Percentiles rank a stretch among this genome's conserved stretches.
These are phyloP conservation scores for Protaetia brevitarsis DNA, from an alignment of 1,140 invertebrate species.

Conservation along the genomic window DNA sequence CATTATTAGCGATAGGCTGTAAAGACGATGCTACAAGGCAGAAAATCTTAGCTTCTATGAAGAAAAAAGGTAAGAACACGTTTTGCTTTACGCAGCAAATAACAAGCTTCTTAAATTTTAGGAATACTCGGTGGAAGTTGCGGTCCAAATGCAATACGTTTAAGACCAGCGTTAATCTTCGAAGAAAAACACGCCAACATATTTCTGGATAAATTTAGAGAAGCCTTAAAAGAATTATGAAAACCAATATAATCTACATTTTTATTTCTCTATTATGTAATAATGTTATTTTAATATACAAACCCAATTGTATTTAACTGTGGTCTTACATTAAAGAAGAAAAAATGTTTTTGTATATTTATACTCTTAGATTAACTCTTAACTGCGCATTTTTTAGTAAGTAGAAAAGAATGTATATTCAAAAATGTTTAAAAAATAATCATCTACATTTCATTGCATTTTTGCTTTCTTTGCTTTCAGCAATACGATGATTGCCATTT, in stretches of 20 bases:
- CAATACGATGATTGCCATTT: too few species aligned
- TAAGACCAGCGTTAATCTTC: conserved; percentile 90
- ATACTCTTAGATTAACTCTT: too few species aligned
- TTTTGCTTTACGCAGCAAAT: conserved; percentile 9
- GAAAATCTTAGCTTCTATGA: conserved; percentile 70
- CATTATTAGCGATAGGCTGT: conserved; percentile 86
- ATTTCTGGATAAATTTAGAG: conserved; percentile 80
- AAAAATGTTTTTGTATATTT: too few species aligned
- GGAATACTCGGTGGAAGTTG: conserved; percentile 88
- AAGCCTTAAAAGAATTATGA: conserved; percentile 61
- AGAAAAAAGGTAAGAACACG: conserved; percentile 65
- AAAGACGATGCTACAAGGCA: conserved; percentile 65
- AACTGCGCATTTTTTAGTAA: not conserved
- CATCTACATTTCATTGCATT: too few species aligned
- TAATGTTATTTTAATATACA: not conserved
- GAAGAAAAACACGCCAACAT: conserved; percentile 86
- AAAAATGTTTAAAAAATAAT: too few species aligned
- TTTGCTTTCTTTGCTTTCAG: too few species aligned
- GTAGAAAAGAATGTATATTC: too few species aligned
- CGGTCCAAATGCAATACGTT: conserved; percentile 75
- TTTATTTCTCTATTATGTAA: not conserved
- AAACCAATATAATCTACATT: not conserved
- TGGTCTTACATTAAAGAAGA: too few species aligned
- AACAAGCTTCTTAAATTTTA: conserved; percentile 42
- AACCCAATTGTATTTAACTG: not conserved